Conservation (phyloP, 2,888 invertebrate genomes). For the Phaedon cochleariae region DNA sequence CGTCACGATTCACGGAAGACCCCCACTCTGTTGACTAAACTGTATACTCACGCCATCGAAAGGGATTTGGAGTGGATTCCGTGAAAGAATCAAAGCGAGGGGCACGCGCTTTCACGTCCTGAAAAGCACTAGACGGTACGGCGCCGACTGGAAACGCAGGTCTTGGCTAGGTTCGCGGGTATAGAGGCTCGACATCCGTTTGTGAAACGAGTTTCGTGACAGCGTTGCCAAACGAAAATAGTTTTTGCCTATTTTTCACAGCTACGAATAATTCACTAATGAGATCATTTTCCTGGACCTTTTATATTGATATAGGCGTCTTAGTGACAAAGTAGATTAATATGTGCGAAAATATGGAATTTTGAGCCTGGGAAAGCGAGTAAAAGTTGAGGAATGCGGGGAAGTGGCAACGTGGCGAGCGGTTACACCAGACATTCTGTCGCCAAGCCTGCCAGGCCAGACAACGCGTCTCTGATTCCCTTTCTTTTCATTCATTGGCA, state of each 20-base stretch:
- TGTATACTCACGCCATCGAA: slow-evolving; percentile 74
- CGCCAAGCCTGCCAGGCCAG: slow-evolving; percentile 86
- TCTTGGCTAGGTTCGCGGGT: slow-evolving; percentile 54
- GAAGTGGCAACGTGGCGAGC: slow-evolving; percentile 72
- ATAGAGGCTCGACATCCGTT: slow-evolving; percentile 72
- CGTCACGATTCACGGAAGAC: slow-evolving; percentile 64
- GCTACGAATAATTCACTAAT: neutral
- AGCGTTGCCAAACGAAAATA: slow-evolving; percentile 64
- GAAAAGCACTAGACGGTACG: slow-evolving; percentile 16
- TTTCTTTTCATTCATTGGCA: slow-evolving; percentile 54
- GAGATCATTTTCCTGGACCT: neutral
- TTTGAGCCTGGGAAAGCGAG: neutral
- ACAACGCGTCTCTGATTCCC: slow-evolving; percentile 75
- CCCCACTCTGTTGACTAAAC: slow-evolving; percentile 63
- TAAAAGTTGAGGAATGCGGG: slow-evolving; percentile 60
- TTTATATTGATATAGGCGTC: neutral
- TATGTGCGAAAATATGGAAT: slow-evolving; percentile 6
- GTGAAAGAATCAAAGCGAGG: slow-evolving; percentile 38
- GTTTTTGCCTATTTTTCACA: slow-evolving; percentile 44
- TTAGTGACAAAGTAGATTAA: neutral
- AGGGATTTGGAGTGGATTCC: slow-evolving; percentile 61
- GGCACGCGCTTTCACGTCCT: slow-evolving; percentile 24
- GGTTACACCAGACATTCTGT: slow-evolving; percentile 93
- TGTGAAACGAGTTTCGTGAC: slow-evolving; percentile 75
- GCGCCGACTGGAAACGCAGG: slow-evolving; percentile 55